Conservation (phyloP, 2,888 invertebrate genomes). For the Mythimna lalbum region DNA sequence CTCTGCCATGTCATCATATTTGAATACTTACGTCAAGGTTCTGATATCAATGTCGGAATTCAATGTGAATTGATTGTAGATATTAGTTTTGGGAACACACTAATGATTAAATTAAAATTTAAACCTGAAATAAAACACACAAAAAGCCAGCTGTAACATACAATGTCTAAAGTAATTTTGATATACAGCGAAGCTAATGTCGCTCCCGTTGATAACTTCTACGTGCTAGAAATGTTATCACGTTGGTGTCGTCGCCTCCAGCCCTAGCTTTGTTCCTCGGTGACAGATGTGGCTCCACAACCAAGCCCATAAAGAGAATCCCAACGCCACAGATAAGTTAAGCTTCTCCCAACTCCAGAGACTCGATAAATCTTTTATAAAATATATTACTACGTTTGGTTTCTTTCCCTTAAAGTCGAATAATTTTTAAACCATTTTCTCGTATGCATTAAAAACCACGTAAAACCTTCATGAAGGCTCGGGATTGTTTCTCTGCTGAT, state of each 20-base stretch:
- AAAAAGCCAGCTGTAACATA: slow-evolving; percentile 33
- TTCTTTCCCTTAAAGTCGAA: slow-evolving; percentile 52
- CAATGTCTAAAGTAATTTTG: slow-evolving; percentile 64
- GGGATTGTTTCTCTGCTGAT: slow-evolving; percentile 72
- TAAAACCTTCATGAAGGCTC: slow-evolving; percentile 66
- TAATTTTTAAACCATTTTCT: slow-evolving; percentile 57
- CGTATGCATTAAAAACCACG: slow-evolving; percentile 46
- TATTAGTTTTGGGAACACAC: slow-evolving; percentile 11
- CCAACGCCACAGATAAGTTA: slow-evolving; percentile 54
- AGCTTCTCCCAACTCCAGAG: slow-evolving; percentile 47
- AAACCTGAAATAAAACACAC: slow-evolving; percentile 10
- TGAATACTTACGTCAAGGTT: slow-evolving; percentile 57
- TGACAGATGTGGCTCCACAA: slow-evolving; percentile 74
- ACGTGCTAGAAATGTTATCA: slow-evolving; percentile 80
- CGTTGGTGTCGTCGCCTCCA: slow-evolving; percentile 66
- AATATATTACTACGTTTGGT: slow-evolving; percentile 62
- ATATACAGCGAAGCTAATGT: slow-evolving; percentile 63
- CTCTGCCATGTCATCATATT: slow-evolving; percentile 67
- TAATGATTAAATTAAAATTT: background rate
- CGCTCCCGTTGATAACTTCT: slow-evolving; percentile 72
- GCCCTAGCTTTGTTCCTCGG: slow-evolving; percentile 75
- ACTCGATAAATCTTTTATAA: slow-evolving; percentile 57
- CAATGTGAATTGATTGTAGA: slow-evolving; percentile 25
- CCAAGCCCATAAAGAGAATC: slow-evolving; percentile 70
- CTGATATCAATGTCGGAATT: slow-evolving; percentile 30